A percentile compares a stretch with the other conserved stretches of the same genome.
phyloP scores from a whole-genome alignment of 2,113 vertebrate species.

The Bubo bubo region DNA sequence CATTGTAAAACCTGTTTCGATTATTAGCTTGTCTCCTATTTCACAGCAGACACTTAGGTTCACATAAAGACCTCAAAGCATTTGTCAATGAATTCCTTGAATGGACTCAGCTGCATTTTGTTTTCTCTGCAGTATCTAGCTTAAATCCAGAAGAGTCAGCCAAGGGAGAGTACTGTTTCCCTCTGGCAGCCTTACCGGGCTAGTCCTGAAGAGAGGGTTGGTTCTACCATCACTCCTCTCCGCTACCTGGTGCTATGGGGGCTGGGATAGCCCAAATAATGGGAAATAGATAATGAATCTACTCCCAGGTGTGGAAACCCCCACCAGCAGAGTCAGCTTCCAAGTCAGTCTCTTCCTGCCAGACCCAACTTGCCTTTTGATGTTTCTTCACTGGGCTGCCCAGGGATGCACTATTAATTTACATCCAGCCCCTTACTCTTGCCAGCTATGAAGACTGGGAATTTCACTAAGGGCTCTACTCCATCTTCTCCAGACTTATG shows the following conservation, averaged over 20 bases:
- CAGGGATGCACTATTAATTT: not conserved
- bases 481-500: not conserved
- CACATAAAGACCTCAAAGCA: not conserved
- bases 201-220: not conserved
- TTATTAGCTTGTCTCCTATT: constrained; percentile 42
- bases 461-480: not conserved
- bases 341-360: not conserved
- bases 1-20: not conserved
- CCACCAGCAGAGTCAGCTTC: not conserved
- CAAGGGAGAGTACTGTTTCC: not conserved
- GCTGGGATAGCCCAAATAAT: not conserved
- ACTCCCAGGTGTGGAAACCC: not conserved
- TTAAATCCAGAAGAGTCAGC: not conserved
- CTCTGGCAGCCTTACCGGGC: not conserved
- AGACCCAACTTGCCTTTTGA: not conserved
- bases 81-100: not conserved
- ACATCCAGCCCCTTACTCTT: not conserved
- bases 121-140: not conserved
- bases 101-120: not conserved
- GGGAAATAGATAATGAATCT: not conserved
- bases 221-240: not conserved
- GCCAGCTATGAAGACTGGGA: not conserved
- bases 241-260: not conserved
- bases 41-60: not conserved
- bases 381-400: not conserved